Conservation (phyloP, 2,113 vertebrate genomes). For the Rhinoptilus africanus region DNA sequence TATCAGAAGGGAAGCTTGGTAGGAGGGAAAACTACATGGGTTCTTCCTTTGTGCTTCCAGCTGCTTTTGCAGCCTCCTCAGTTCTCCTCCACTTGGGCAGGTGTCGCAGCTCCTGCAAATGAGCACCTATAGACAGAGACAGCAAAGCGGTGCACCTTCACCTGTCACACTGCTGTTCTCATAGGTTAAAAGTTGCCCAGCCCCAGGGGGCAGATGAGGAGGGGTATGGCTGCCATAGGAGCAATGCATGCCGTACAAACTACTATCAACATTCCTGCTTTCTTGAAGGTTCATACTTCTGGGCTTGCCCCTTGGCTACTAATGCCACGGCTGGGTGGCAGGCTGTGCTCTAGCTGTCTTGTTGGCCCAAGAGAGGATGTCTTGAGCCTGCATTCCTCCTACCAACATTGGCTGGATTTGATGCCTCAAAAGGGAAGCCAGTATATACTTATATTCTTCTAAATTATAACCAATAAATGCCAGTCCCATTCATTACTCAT, state of each 20-base stretch:
- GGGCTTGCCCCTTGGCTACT: not conserved
- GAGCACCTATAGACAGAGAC: not conserved
- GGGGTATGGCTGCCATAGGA: not conserved
- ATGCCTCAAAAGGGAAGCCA: not conserved
- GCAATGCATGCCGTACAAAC: not conserved
- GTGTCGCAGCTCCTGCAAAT: not conserved
- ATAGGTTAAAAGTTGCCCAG: not conserved
- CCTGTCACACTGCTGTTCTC: not conserved
- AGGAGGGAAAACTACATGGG: not conserved
- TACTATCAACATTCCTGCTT: not conserved
- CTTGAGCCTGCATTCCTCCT: not conserved
- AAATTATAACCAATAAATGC: conserved; percentile 50
- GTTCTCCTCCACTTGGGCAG: not conserved
- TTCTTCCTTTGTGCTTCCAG: not conserved
- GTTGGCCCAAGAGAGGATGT: not conserved
- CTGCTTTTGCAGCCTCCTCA: not conserved
- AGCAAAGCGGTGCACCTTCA: not conserved
- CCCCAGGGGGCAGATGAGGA: not conserved
- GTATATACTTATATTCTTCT: conserved; percentile 19
- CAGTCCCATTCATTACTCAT: conserved; percentile 65
- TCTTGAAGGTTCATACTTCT: not conserved
- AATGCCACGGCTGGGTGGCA: not conserved
- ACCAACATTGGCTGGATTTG: not conserved
- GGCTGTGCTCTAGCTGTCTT: not conserved
- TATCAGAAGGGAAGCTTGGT: not conserved